Base-by-base conservation (phyloP, 2,113 vertebrate species). In the Pionites leucogaster region DNA sequence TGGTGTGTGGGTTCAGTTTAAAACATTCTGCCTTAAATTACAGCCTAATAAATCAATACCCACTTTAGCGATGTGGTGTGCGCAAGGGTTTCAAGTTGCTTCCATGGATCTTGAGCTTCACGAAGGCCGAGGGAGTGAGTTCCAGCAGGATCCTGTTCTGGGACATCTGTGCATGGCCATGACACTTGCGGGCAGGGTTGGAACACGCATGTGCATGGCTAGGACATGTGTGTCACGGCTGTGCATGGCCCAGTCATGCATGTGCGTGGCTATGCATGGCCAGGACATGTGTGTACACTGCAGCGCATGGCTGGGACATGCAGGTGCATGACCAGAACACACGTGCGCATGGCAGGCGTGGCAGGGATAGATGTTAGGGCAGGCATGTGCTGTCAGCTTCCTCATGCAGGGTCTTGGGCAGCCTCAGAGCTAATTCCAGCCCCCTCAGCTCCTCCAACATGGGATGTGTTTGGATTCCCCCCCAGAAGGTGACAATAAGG, bases 21-120 rank as follows among this genome's bases (percentile, higher is more conserved):
- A 88, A 92, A 52, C 35, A 25, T 86, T 93, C 92, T 77, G 87
- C 94, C 94, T 86, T 88, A 94, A 96, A 94, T 94, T 88, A 80
- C 82, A 83, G 72, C 84, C 94, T 55, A 89, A 92, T 95, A 89
- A 93, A 91, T 92, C 92, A 84, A 77, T 57, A 74, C 17, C 67
- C 85, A 64, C 94, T 69, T 69, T 47, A 91, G 77, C 28, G 11
- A 33, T n/a, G 79, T 53, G 0, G 35, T 74, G 77, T 44, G 75
- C 1, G 1, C 37, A 7, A 85, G 50, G 92, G 90, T 63, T 69
- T 74, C 9, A 85, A 93, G 92, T 88, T 82, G 41, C 33, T n/a
- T 76, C 41, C 0, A 2, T 0, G 4, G 69, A 53, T 64, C 64
- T 47, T 0, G 4, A 19, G 59, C 47, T 20, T 47, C 2, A 6